Conservation (phyloP, 2,888 invertebrate genomes). For the Dicycla oo region DNA sequence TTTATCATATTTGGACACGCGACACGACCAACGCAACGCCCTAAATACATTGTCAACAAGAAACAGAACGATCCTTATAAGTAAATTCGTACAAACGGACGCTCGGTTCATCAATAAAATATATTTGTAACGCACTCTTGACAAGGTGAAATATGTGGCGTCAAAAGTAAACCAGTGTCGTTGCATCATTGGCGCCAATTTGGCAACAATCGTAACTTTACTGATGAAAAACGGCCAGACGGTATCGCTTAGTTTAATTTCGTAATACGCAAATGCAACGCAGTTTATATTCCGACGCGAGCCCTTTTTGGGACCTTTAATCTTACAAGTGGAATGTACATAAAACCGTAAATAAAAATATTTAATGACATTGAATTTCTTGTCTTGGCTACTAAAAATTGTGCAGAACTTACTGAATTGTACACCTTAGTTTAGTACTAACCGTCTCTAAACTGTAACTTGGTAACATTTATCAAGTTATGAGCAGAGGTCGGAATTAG, state of each 20-base stretch:
- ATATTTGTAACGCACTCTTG: constrained; percentile 57
- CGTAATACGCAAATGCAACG: constrained; percentile 44
- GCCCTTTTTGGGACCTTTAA: constrained; percentile 54
- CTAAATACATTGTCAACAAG: constrained; percentile 63
- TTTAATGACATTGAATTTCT: constrained; percentile 28
- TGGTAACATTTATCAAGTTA: too few relatives aligned
- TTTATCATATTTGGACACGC: constrained; percentile 67
- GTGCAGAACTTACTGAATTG: background rate
- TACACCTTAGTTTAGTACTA: too few relatives aligned
- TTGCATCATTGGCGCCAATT: constrained; percentile 65
- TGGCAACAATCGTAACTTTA: constrained; percentile 48
- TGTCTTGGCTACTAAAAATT: constrained; percentile 17
- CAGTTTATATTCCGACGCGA: constrained; percentile 28
- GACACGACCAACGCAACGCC: constrained; percentile 57
- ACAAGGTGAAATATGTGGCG: constrained; percentile 60
- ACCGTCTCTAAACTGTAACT: constrained; percentile 3
- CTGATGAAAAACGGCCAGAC: constrained; percentile 48
- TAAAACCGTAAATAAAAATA: constrained; percentile 28
- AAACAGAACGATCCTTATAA: constrained; percentile 58
- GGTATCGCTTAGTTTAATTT: constrained; percentile 45
- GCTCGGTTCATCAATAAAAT: constrained; percentile 65
- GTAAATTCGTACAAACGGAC: constrained; percentile 55
- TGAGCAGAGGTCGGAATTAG: too few relatives aligned
- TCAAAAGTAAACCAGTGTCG: constrained; percentile 53
- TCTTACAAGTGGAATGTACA: constrained; percentile 33